Conservation (phyloP, 2,797 vertebrate species). For the Leptoclinus maculatus region DNA sequence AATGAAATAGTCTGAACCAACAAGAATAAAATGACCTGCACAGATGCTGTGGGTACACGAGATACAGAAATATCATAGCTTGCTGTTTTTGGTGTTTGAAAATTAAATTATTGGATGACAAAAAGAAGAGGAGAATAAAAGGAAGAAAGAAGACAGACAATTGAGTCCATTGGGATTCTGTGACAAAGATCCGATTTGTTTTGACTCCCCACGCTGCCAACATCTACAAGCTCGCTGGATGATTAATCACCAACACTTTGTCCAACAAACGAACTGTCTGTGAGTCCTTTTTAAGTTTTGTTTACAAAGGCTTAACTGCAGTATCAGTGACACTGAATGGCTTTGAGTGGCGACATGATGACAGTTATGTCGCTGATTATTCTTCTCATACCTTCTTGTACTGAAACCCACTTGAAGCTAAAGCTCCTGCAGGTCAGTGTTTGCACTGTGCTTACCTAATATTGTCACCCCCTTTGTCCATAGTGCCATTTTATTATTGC, state of each 20-base stretch:
- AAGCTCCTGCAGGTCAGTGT: background rate
- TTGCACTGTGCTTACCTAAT: too few species aligned
- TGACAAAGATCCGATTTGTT: conserved; percentile 17
- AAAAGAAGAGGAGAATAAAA: background rate
- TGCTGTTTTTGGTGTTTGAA: background rate
- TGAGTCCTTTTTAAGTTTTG: background rate
- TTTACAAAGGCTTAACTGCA: background rate
- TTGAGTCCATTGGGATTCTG: background rate
- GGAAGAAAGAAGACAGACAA: background rate
- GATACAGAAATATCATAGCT: background rate
- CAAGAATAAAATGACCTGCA: background rate
- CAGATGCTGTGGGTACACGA: background rate
- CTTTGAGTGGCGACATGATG: background rate
- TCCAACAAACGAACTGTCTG: background rate
- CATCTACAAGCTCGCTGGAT: background rate
- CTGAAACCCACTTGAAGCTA: background rate
- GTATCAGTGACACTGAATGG: background rate
- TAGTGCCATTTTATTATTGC: background rate
- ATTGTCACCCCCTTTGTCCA: too few species aligned
- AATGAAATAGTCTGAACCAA: background rate
- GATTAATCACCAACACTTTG: conserved; percentile 11
- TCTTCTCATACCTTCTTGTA: background rate
- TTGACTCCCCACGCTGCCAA: background rate
- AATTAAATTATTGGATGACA: background rate
- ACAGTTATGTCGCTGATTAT: background rate